Evolutionary conservation across 2,888 invertebrate species (phyloP).

Genomic region (Chromoteleia sp.): DNA sequence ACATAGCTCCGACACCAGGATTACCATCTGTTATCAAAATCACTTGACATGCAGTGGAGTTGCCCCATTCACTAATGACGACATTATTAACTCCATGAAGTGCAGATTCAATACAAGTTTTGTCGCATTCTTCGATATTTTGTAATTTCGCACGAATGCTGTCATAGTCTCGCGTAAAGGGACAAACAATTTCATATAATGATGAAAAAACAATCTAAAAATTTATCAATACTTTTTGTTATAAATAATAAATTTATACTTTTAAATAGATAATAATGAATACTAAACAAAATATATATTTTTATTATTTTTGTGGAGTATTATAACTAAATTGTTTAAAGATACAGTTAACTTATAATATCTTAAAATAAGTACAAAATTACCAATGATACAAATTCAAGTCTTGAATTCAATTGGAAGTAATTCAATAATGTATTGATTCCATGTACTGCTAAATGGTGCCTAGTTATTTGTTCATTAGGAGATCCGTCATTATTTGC

Average conservation of each 20-base stretch:
- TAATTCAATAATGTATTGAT: slow-evolving; percentile 89
- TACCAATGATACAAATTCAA: slow-evolving; percentile 91
- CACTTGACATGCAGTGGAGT: slow-evolving; percentile 93
- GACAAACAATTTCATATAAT: slow-evolving; percentile 88
- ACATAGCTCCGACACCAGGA: slow-evolving; percentile 88
- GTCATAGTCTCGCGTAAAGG: slow-evolving; percentile 96
- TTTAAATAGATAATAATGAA: too few species aligned
- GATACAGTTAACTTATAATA: too few species aligned
- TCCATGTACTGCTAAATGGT: slow-evolving; percentile 88
- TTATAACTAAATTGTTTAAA: too few species aligned
- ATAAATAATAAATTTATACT: too few species aligned
- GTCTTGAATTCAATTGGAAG: slow-evolving; percentile 87
- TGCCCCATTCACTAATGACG: slow-evolving; percentile 95
- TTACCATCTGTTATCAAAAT: slow-evolving; percentile 92
- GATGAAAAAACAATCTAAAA: slow-evolving; percentile 86
- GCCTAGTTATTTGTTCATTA: slow-evolving; percentile 86
- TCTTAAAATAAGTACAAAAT: not conserved
- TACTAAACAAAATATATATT: too few species aligned
- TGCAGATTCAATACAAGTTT: slow-evolving; percentile 93
- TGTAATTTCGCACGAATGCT: slow-evolving; percentile 90
- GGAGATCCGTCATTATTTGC: slow-evolving; percentile 82
- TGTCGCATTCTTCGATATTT: slow-evolving; percentile 93
- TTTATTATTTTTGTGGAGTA: too few species aligned
- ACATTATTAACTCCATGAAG: slow-evolving; percentile 92
- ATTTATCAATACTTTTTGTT: slow-evolving; percentile 9